Percentiles rank a stretch among this genome's conserved stretches.
Evolutionary conservation across 1,140 invertebrate species (phyloP).

Genomic region (Aphaenogaster rudis): DNA sequence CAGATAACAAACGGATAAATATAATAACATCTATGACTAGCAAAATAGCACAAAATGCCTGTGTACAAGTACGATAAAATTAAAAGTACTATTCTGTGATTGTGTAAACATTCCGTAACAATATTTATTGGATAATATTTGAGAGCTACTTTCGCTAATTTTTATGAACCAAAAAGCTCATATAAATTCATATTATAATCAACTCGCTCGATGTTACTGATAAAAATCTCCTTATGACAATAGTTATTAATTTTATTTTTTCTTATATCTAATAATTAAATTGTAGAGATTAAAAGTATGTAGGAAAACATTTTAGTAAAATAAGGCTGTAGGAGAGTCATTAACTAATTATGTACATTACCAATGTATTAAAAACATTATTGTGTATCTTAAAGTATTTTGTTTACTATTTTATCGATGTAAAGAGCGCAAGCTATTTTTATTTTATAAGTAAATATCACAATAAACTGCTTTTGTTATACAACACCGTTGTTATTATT

Average conservation of each 20-base stretch:
- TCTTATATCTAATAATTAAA: slow-evolving; percentile 7
- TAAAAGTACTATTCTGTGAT: slow-evolving; percentile 34
- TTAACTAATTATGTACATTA: not conserved
- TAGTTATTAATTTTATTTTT: slow-evolving; percentile 16
- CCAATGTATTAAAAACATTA: not conserved
- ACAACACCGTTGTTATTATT: not conserved
- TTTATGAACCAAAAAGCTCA: not conserved
- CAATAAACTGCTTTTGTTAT: slow-evolving; percentile 35
- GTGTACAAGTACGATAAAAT: not conserved
- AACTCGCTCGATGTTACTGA: not conserved
- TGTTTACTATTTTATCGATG: not conserved
- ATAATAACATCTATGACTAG: slow-evolving; percentile 10
- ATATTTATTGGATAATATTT: not conserved
- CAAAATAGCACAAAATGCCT: not conserved
- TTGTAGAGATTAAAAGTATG: not conserved
- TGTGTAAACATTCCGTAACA: slow-evolving; percentile 34
- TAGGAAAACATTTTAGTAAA: slow-evolving; percentile 6
- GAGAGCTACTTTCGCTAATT: not conserved
- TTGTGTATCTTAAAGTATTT: not conserved
- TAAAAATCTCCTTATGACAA: not conserved
- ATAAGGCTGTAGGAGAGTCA: not conserved
- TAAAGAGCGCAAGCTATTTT: slow-evolving; percentile 20
- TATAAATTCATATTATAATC: not conserved
- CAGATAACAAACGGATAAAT: not conserved
- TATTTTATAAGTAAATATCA: slow-evolving; percentile 52